Evolutionary conservation across 2,113 vertebrate genomes (phyloP).

Genomic region (Nothobranchius kuhntae): DNA sequence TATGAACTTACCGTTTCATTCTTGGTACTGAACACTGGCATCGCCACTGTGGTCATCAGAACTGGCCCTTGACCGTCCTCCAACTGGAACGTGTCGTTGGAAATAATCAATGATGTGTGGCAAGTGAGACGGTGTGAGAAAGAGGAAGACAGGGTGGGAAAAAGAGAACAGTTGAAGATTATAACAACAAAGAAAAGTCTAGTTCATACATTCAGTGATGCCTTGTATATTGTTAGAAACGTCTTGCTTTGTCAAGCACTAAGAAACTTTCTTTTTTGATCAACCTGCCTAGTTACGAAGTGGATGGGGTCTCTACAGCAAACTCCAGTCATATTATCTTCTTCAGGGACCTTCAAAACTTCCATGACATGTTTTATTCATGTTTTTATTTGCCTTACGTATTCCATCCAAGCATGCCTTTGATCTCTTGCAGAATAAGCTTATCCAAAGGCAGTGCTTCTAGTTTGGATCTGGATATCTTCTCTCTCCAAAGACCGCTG

Average conservation of each 20-base stretch:
- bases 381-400: conserved; percentile 69
- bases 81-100: conserved; percentile 79
- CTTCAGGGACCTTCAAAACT: conserved; percentile 47
- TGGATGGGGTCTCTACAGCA: conserved; percentile 29
- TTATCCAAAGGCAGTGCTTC: conserved; percentile 59
- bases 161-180: conserved; percentile 18
- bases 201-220: not conserved
- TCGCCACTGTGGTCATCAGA: conserved; percentile 98
- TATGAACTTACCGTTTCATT: conserved; percentile 93
- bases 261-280: conserved; percentile 13
- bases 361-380: conserved; percentile 72
- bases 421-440: conserved; percentile 66
- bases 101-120: conserved; percentile 39
- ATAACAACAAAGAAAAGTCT: conserved; percentile 7
- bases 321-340: conserved; percentile 37
- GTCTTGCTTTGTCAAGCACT: conserved; percentile 25
- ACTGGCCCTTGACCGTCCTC: conserved; percentile 88
- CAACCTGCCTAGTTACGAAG: conserved; percentile 15
- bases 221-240: conserved; percentile 27
- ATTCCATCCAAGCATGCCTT: conserved; percentile 62
- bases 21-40: conserved; percentile 99
- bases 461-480: conserved; percentile 51
- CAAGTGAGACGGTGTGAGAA: conserved; percentile 8
- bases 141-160: conserved; percentile 5
- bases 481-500: conserved; percentile 52